Conservation (phyloP, 2,797 vertebrate species). For the Melanotaenia pygmaea region DNA sequence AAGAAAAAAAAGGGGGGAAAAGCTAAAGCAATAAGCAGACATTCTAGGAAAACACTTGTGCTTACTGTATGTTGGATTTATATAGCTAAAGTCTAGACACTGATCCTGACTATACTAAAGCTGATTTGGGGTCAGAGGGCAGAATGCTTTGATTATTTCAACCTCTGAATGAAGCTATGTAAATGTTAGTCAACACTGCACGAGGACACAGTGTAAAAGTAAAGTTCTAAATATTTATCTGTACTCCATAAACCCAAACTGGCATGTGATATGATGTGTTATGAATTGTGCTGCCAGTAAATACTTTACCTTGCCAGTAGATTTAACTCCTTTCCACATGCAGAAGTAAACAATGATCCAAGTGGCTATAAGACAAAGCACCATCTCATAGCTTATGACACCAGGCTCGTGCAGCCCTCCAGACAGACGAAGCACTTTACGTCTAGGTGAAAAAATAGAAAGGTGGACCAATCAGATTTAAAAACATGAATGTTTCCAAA, state of each 20-base stretch:
- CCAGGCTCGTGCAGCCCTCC: slow-evolving; percentile 84
- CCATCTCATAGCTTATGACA: slow-evolving; percentile 85
- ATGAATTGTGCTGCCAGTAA: slow-evolving; percentile 32
- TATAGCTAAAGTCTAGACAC: slow-evolving; percentile 55
- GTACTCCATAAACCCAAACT: slow-evolving; percentile 28
- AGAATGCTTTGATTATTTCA: slow-evolving; percentile 52
- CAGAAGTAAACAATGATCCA: slow-evolving; percentile 91
- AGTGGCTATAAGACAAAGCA: slow-evolving; percentile 84
- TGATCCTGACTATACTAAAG: slow-evolving; percentile 64
- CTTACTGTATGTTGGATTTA: slow-evolving; percentile 25
- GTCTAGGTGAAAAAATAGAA: slow-evolving; percentile 65
- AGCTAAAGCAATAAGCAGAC: slow-evolving; percentile 41
- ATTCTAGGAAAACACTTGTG: slow-evolving; percentile 22
- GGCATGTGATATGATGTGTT: slow-evolving; percentile 28
- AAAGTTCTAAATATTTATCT: slow-evolving; percentile 25
- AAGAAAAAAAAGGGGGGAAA: background rate
- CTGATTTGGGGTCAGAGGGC: slow-evolving; percentile 65
- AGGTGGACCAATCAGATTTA: background rate
- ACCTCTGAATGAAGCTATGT: slow-evolving; percentile 37
- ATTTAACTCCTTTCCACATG: slow-evolving; percentile 90
- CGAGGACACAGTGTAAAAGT: slow-evolving; percentile 25
- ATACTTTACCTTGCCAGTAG: slow-evolving; percentile 85
- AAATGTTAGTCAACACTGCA: slow-evolving; percentile 40
- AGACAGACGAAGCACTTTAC: slow-evolving; percentile 86
- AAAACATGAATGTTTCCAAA: background rate